Conservation (phyloP, 2,888 invertebrate species). For the Meta bourneti region DNA sequence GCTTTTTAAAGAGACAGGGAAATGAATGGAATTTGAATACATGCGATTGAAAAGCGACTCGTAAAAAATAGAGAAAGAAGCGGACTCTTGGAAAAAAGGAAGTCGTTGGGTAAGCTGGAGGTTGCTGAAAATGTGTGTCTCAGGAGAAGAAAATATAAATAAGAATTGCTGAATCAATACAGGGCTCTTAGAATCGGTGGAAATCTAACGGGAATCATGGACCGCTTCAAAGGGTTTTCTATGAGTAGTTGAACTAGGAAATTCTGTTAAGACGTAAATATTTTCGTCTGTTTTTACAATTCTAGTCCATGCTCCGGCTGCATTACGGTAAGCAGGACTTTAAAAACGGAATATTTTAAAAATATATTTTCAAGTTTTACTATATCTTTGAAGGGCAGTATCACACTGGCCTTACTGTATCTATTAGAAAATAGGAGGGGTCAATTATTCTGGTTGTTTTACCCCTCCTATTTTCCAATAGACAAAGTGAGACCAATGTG, state of each 20-base stretch:
- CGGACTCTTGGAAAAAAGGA: not conserved
- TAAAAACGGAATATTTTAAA: too few species aligned
- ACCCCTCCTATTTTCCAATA: too few species aligned
- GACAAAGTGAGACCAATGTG: too few species aligned
- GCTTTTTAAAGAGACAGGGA: constrained; percentile 61
- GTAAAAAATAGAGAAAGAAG: not conserved
- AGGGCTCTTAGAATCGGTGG: not conserved
- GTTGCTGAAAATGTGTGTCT: constrained; percentile 9
- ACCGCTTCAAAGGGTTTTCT: not conserved
- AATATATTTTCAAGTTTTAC: too few species aligned
- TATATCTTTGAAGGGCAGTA: too few species aligned
- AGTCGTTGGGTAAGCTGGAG: constrained; percentile 4
- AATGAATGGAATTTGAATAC: constrained; percentile 66
- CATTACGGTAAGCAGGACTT: not conserved
- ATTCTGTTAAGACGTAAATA: too few species aligned
- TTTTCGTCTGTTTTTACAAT: not conserved
- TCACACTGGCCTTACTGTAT: too few species aligned
- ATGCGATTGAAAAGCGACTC: constrained; percentile 55
- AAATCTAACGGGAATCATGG: not conserved
- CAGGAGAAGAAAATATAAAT: not conserved
- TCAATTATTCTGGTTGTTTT: too few species aligned
- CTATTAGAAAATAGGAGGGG: too few species aligned
- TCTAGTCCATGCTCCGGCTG: not conserved
- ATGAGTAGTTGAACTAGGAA: not conserved
- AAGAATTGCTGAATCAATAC: constrained; percentile 40